Percentiles rank a stretch among this genome's conserved stretches.
Evolutionary conservation across 2,888 invertebrate genomes (phyloP).

Genomic region (Zootermopsis nevadensis): DNA sequence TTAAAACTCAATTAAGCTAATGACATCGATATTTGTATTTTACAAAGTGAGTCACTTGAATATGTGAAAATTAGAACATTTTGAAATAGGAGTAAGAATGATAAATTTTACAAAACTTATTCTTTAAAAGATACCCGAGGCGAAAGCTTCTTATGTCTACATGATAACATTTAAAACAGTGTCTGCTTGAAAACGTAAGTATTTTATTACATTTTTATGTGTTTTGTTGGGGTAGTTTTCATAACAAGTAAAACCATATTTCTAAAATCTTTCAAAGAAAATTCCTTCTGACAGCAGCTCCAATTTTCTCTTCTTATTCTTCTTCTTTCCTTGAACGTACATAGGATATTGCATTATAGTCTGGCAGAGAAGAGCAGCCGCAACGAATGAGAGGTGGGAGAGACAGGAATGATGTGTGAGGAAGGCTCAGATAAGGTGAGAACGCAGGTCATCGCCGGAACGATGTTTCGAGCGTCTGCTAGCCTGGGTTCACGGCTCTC

Average conservation of each 20-base stretch:
- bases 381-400: not conserved
- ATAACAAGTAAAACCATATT: not conserved
- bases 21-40: too few relatives aligned
- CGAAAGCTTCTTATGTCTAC: too few relatives aligned
- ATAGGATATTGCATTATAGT: slow-evolving; percentile 13
- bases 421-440: not conserved
- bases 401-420: not conserved
- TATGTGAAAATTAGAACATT: too few relatives aligned
- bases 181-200: not conserved
- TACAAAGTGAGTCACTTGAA: too few relatives aligned
- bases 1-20: too few relatives aligned
- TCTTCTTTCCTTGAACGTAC: not conserved
- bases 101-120: too few relatives aligned
- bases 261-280: not conserved
- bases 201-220: not conserved
- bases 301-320: not conserved
- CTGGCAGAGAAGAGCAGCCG: too few relatives aligned
- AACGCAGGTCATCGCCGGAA: not conserved
- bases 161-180: too few relatives aligned
- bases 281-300: not conserved
- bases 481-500: not conserved
- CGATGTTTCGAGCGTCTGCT: not conserved
- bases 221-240: not conserved
- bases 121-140: too few relatives aligned
- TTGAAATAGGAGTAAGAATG: too few relatives aligned